Evolutionary conservation across 2,797 vertebrate species (phyloP), one percentile per base, ranked within the genome.

Genomic region (Manis pentadactyla): DNA sequence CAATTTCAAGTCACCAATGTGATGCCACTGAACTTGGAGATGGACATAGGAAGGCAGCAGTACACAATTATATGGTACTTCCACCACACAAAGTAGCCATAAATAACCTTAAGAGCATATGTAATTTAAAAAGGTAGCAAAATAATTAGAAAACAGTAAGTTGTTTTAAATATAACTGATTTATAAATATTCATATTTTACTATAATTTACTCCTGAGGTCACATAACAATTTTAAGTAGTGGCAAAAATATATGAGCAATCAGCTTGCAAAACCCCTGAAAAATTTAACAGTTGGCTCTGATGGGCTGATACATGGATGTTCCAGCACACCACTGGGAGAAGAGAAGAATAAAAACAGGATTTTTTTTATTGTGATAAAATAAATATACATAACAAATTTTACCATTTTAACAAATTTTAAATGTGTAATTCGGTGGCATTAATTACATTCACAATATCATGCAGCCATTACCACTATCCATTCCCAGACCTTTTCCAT

Each of bases 81-180:
- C 64, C 6, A 79, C 37, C 8, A 51, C 18, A 84, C 18, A 51
- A n/a, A 39, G 39, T 2, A 51, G 18, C 63, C 1, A 29, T 21
- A 89, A 78, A 34, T 69, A 92, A 66, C 46, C 37, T 55, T 34
- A 34, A 83, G 85, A 77, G 18, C 68, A 69, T 37, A 82, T 57
- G 15, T 37, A 61, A 79, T 25, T 66, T 66, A 27, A 69, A 74
- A 89, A 81, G 15, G 57, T 25, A 85, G 18, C 39, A n/a, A 79
- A 73, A 63, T 46, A 71, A 94, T 59, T 92, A 57, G 46, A 27
- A 83, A 92, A 9, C 39, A n/a, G 89, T 61, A 4, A 86, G 6
- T 31, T 92, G 8, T 73, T 85, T 66, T 82, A 85, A 75, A 49
- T 86, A 86, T 21, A 81, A 55, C 7, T n/a, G 85, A 93, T n/a